phyloP scores from a whole-genome alignment of 2,797 vertebrate species.

The Octomys mimax region DNA sequence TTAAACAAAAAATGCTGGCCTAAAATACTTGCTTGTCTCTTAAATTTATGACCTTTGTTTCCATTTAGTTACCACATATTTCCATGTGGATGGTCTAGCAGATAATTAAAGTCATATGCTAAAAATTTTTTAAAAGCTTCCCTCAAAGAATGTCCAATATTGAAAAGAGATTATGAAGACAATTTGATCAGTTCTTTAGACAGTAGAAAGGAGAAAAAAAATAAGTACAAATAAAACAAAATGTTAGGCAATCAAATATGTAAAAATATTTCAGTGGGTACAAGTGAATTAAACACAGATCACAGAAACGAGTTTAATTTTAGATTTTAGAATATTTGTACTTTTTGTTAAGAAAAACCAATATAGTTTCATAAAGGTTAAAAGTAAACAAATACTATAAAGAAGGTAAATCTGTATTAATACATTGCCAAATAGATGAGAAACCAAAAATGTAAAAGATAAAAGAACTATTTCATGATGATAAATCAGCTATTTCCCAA shows the following conservation, averaged over 20 bases:
- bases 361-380: neutral
- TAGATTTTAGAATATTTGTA: neutral
- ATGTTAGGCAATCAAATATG: neutral
- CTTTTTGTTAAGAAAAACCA: neutral
- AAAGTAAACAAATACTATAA: neutral
- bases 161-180: conserved; percentile 41
- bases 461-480: neutral
- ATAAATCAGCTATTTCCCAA: neutral
- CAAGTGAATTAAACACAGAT: neutral
- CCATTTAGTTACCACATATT: conserved; percentile 23
- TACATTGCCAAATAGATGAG: neutral
- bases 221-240: neutral
- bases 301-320: neutral
- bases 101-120: conserved; percentile 54
- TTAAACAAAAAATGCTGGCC: conserved; percentile 48
- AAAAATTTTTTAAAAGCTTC: neutral
- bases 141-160: conserved; percentile 1
- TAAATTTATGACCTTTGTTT: conserved; percentile 68
- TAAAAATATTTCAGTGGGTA: neutral
- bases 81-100: conserved; percentile 38
- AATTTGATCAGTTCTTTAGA: neutral
- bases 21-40: conserved; percentile 35
- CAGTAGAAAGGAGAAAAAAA: neutral
- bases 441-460: neutral
- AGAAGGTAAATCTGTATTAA: neutral